Evolutionary conservation across 2,888 invertebrate genomes (phyloP).

Genomic region (Pristionchus entomophagus): DNA sequence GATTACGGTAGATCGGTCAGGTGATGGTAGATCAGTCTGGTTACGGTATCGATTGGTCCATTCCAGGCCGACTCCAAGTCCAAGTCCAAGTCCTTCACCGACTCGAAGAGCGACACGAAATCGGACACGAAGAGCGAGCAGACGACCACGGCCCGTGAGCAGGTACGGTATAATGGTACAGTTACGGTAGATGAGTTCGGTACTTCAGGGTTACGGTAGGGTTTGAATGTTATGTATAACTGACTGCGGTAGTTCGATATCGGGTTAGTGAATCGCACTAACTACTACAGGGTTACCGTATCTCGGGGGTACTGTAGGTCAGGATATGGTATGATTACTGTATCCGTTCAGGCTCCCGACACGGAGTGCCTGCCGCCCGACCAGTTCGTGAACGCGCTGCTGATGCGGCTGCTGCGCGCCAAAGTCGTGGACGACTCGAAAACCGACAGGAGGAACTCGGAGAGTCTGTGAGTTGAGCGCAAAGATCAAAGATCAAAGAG

Average conservation of each 20-base stretch:
- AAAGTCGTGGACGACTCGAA: constrained; percentile 6
- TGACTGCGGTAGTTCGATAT: neutral
- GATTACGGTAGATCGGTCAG: too few species aligned
- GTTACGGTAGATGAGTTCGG: too few species aligned
- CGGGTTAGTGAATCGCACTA: too few species aligned
- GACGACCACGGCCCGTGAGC: too few species aligned
- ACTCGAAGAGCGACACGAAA: constrained; percentile 14
- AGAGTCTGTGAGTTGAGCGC: neutral
- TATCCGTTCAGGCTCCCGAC: neutral
- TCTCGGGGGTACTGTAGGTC: too few species aligned
- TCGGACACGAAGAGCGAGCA: neutral
- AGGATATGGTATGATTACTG: neutral
- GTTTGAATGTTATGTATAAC: too few species aligned
- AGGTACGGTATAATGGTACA: neutral
- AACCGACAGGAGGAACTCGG: constrained; percentile 1
- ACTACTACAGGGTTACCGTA: too few species aligned
- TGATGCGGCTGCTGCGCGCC: neutral
- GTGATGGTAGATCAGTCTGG: neutral
- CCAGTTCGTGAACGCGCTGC: neutral
- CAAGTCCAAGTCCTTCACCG: neutral
- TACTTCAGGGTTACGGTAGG: too few species aligned
- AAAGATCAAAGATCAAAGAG: neutral
- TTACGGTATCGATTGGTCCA: too few species aligned
- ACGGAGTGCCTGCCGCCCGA: neutral
- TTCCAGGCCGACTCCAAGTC: too few species aligned